Evolutionary conservation across 2,113 vertebrate species (phyloP).

Genomic region (Bubo scandiacus): DNA sequence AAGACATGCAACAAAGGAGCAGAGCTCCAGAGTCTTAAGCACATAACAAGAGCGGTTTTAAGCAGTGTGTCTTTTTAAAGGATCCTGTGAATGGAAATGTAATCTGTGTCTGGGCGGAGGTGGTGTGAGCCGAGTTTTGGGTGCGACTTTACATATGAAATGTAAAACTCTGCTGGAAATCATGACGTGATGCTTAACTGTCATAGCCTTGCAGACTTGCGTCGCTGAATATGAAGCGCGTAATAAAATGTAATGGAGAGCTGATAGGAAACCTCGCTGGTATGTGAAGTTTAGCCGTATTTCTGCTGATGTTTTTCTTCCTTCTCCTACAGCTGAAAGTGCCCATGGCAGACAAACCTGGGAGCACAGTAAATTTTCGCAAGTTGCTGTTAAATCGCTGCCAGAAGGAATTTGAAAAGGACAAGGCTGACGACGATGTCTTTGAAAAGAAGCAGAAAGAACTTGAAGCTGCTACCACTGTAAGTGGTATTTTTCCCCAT

Average conservation of each 20-base stretch:
- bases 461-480: slow-evolving; percentile 89
- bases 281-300: not conserved
- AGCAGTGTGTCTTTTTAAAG: not conserved
- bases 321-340: slow-evolving; percentile 85
- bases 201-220: fast-evolving
- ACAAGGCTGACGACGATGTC: slow-evolving; percentile 95
- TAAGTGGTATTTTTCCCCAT: slow-evolving; percentile 55
- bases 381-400: slow-evolving; percentile 95
- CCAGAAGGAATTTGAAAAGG: slow-evolving; percentile 98
- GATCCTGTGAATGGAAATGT: not conserved
- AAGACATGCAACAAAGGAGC: not conserved
- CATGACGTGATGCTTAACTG: not conserved
- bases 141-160: not conserved
- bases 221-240: not conserved
- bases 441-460: slow-evolving; percentile 98
- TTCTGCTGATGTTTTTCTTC: slow-evolving; percentile 6
- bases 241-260: not conserved
- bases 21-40: not conserved
- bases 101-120: fast-evolving
- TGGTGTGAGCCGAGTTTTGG: not conserved
- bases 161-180: not conserved
- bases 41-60: not conserved
- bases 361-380: slow-evolving; percentile 92
- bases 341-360: slow-evolving; percentile 93
- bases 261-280: not conserved